Conservation (phyloP, 2,113 vertebrate genomes). For the Cardinalis cardinalis region DNA sequence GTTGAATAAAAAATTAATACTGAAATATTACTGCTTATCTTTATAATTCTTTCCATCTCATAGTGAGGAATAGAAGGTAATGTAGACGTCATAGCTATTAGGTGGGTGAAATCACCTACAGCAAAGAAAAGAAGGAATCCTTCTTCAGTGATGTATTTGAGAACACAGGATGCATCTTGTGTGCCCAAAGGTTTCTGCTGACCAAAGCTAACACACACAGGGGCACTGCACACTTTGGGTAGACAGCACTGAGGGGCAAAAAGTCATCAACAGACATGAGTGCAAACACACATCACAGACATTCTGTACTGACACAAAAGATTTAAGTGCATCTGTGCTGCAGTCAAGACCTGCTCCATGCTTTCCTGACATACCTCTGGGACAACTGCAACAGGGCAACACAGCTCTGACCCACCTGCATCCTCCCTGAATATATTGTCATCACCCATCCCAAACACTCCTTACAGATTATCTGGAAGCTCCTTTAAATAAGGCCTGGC, state of each 20-base stretch:
- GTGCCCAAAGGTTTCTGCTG: neutral
- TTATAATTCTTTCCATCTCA: neutral
- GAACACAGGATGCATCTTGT: neutral
- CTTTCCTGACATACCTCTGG: rapidly evolving
- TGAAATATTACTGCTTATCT: neutral
- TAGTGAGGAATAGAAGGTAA: neutral
- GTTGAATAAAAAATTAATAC: neutral
- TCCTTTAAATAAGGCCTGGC: neutral
- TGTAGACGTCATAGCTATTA: neutral
- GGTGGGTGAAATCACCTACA: neutral
- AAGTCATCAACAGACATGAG: neutral
- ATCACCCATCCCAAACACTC: neutral
- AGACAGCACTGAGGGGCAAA: neutral
- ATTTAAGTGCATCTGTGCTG: rapidly evolving
- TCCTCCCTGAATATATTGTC: neutral
- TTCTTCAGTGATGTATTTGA: neutral
- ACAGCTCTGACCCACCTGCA: neutral
- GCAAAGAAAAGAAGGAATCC: neutral
- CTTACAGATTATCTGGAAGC: neutral
- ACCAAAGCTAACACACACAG: neutral
- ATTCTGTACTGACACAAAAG: neutral
- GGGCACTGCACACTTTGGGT: rapidly evolving
- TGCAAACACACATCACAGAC: neutral
- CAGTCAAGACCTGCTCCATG: rapidly evolving
- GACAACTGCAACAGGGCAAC: neutral